Evolutionary conservation across 2,113 vertebrate genomes (phyloP).

Genomic region (Dendropsophus ebraccatus): DNA sequence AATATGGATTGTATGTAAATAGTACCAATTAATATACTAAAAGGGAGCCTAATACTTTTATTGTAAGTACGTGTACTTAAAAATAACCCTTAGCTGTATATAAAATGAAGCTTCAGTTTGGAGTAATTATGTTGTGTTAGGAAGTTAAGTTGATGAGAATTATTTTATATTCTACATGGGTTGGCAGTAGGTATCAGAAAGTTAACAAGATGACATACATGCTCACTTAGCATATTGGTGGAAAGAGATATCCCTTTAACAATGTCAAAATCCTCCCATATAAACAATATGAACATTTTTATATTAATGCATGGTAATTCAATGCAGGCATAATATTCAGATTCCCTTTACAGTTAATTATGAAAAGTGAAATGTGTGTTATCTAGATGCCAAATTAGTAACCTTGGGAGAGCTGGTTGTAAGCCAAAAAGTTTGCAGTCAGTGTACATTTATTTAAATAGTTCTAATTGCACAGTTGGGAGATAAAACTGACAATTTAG

Average conservation of each 20-base stretch:
- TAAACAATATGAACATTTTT: neutral
- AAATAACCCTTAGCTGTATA: neutral
- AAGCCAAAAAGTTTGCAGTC: slow-evolving; percentile 35
- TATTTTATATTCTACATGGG: neutral
- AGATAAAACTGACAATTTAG: slow-evolving; percentile 16
- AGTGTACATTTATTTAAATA: slow-evolving; percentile 44
- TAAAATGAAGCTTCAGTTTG: neutral
- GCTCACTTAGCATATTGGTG: neutral
- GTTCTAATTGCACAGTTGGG: slow-evolving; percentile 42
- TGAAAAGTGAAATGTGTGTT: slow-evolving; percentile 39
- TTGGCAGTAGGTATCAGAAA: neutral
- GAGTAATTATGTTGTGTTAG: neutral
- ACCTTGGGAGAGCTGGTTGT: slow-evolving; percentile 7
- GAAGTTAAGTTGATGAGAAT: neutral
- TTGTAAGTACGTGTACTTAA: neutral
- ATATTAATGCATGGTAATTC: slow-evolving; percentile 3
- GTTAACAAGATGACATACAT: neutral
- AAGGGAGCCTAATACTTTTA: neutral
- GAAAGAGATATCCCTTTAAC: neutral
- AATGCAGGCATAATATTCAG: slow-evolving; percentile 14
- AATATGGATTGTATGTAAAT: neutral
- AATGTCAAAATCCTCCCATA: neutral
- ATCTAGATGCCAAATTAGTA: slow-evolving; percentile 39
- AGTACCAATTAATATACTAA: neutral
- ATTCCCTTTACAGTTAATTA: slow-evolving; percentile 48